Evolutionary conservation across 2,888 invertebrate genomes (phyloP), one percentile per base, ranked within the genome.

Genomic region (Synanthedon andrenaeformis): DNA sequence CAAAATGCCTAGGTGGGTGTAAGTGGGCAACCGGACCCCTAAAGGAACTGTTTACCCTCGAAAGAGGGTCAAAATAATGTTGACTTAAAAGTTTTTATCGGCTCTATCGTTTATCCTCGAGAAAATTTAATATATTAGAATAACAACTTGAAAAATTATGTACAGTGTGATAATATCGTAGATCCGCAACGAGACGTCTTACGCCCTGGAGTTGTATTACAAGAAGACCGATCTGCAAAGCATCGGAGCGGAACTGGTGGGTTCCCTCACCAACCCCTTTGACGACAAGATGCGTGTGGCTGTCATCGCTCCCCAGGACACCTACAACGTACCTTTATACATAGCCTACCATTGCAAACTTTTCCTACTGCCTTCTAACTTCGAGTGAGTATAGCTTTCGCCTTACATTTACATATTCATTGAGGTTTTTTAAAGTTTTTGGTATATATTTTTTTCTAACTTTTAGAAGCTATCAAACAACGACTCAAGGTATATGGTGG

Each of bases 341-440:
- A 90, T 95, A 52, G 94, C 95, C 1, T 95, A 94, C 67, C 94
- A 95, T 68, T 94, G 94, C 76, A 91, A 92, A 60, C 81, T 96
- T 54, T 92, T 91, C 72, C 77, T 94, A 45, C 89, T 92, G 67
- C 95, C 95, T 4, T 90, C 92, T 4, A 91, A 93, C 66, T 89
- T 91, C 51, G 92, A 92, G 93, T 94, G 71, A 90, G 91, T 12
- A 42, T 11, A 17, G 23, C 23, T 23, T 10, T 28, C 13, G 3
- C 17, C 17, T 17, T 17, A 17, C 17, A 17, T 17, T 17, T 17
- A 17, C 1, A 17, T 2, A 17, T 17, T 17, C 17, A 17, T 17
- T 17, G 17, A 1, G 1, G 17, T 17, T 17, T 17, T n/a, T 17
- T 1, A 17, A 17, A 17, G 2, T 17, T 17, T 2, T 2, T 17